Conservation (phyloP, 2,113 vertebrate genomes). For the Peucedramus taeniatus region DNA sequence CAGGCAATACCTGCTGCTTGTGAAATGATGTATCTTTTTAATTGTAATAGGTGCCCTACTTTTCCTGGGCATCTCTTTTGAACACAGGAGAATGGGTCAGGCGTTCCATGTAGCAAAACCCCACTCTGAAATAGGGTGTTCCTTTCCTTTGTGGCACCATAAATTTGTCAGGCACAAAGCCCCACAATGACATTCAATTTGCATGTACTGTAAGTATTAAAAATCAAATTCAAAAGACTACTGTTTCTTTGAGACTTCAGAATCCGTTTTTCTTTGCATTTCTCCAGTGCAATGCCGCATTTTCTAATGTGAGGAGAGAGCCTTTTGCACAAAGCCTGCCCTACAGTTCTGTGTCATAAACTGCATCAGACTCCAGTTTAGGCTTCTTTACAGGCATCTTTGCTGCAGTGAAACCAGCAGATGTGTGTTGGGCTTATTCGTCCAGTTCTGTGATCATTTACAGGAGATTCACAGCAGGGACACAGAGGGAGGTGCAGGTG, state of each 20-base stretch:
- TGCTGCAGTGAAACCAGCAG: not conserved
- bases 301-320: fast-evolving
- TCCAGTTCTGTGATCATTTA: not conserved
- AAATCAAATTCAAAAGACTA: not conserved
- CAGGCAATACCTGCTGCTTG: not conserved
- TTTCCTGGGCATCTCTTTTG: not conserved
- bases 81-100: not conserved
- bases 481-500: not conserved
- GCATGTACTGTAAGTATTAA: not conserved
- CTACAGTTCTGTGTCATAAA: not conserved
- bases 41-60: not conserved
- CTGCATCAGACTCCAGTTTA: not conserved
- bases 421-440: fast-evolving
- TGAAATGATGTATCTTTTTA: not conserved
- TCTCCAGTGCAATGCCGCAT: not conserved
- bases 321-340: not conserved
- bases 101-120: not conserved
- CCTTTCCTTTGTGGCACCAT: not conserved
- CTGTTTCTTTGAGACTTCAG: not conserved
- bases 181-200: not conserved
- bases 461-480: not conserved
- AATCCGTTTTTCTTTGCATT: not conserved
- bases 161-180: not conserved
- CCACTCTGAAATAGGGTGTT: not conserved
- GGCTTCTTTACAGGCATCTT: not conserved